Percentiles rank a stretch among this genome's conserved stretches.
Evolutionary conservation across 1,140 invertebrate species (phyloP).

Genomic region (Lepidurus couesii): DNA sequence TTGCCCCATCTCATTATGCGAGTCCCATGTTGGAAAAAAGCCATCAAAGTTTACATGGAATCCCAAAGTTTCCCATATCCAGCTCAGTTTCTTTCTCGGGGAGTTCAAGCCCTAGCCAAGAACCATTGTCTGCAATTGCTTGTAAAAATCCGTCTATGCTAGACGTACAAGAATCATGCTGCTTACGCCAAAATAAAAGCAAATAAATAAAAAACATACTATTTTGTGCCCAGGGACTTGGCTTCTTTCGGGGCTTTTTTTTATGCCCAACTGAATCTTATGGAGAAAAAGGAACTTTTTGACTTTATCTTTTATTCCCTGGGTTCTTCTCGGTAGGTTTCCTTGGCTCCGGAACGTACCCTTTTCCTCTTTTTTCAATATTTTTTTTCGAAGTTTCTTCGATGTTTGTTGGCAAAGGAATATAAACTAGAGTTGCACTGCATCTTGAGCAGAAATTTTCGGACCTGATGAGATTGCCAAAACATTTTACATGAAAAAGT

Average conservation of each 20-base stretch:
- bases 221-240: too few species aligned
- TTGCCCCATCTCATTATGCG: constrained; percentile 10
- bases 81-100: neutral
- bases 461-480: neutral
- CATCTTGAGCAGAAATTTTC: neutral
- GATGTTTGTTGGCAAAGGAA: too few species aligned
- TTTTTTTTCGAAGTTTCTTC: too few species aligned
- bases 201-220: too few species aligned
- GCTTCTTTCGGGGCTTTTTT: neutral
- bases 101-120: too few species aligned
- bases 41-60: too few species aligned
- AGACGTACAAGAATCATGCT: too few species aligned
- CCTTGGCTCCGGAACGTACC: neutral
- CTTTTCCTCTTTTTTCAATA: neutral
- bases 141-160: too few species aligned
- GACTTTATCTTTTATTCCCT: neutral
- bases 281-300: neutral
- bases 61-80: neutral
- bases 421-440: too few species aligned
- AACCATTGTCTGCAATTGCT: too few species aligned
- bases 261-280: neutral
- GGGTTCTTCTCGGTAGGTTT: neutral
- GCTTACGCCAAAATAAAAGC: too few species aligned
- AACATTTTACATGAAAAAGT: neutral
- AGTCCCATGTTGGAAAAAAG: neutral